Evolutionary conservation across 2,888 invertebrate genomes (phyloP).

Genomic region (Nudaria mundana): DNA sequence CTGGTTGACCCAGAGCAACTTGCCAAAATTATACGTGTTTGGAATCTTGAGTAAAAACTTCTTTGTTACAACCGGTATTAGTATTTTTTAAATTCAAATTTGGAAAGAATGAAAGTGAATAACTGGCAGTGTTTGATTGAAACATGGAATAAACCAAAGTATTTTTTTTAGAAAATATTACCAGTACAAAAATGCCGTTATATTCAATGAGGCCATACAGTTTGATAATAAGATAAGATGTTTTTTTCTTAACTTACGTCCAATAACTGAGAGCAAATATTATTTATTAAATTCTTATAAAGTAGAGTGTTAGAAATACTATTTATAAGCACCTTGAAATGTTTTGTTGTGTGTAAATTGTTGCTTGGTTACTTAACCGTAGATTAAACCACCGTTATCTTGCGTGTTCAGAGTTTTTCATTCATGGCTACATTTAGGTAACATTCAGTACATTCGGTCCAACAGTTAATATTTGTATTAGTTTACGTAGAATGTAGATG

Average conservation of each 20-base stretch:
- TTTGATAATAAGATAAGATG: no score
- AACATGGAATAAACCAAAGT: background rate
- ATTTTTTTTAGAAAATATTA: background rate
- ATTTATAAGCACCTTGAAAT: conserved; percentile 12
- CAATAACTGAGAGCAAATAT: background rate
- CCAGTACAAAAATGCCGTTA: no score
- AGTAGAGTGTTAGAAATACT: conserved; percentile 16
- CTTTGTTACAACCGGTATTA: conserved; percentile 12
- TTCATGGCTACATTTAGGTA: background rate
- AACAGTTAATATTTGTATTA: no score
- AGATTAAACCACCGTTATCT: conserved; percentile 21
- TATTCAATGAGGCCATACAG: no score
- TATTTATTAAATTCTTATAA: no score
- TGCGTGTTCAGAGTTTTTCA: conserved; percentile 17
- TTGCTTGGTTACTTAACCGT: conserved; percentile 15
- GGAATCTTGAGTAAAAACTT: conserved; percentile 12
- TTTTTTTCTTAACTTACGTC: no score
- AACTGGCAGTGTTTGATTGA: background rate
- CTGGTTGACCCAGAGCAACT: conserved; percentile 20
- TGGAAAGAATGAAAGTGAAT: conserved; percentile 16
- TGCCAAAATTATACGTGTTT: conserved; percentile 5
- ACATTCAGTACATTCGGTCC: no score
- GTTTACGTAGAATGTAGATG: no score
- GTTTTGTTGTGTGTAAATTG: conserved; percentile 10
- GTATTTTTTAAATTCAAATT: conserved; percentile 12